Conservation (phyloP, 2,888 invertebrate genomes). For the Aspidiotus rigidus region DNA sequence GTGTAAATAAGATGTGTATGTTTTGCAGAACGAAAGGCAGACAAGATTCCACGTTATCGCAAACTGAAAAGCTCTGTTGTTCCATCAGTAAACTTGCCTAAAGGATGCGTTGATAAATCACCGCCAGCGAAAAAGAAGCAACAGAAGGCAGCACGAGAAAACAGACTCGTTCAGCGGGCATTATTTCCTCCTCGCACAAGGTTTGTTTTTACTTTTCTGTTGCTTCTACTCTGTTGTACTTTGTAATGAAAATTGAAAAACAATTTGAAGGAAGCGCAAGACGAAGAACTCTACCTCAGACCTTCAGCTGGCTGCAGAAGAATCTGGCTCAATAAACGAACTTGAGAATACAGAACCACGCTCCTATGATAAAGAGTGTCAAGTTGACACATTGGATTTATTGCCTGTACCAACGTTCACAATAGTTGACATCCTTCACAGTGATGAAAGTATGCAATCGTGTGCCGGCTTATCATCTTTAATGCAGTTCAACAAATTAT, state of each 20-base stretch:
- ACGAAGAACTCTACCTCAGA: background rate
- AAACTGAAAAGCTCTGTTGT: background rate
- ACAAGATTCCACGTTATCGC: background rate
- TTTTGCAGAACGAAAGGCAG: background rate
- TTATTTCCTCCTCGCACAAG: no score
- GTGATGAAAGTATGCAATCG: background rate
- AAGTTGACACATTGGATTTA: background rate
- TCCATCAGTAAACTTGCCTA: background rate
- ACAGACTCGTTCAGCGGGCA: background rate
- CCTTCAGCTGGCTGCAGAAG: background rate
- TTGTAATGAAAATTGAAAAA: background rate
- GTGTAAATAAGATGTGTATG: no score
- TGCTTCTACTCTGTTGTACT: no score
- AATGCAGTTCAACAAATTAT: background rate
- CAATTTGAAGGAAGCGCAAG: background rate
- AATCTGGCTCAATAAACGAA: no score
- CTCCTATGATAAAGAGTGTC: background rate
- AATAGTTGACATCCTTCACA: background rate
- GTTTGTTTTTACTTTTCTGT: no score
- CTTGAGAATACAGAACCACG: no score
- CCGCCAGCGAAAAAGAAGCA: background rate
- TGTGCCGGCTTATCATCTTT: background rate
- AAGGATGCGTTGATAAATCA: background rate
- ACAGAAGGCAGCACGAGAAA: background rate
- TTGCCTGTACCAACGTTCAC: background rate